Evolutionary conservation across 2,888 invertebrate species (phyloP), one percentile per base, ranked within the genome.

Genomic region (Noctua fimbriata): DNA sequence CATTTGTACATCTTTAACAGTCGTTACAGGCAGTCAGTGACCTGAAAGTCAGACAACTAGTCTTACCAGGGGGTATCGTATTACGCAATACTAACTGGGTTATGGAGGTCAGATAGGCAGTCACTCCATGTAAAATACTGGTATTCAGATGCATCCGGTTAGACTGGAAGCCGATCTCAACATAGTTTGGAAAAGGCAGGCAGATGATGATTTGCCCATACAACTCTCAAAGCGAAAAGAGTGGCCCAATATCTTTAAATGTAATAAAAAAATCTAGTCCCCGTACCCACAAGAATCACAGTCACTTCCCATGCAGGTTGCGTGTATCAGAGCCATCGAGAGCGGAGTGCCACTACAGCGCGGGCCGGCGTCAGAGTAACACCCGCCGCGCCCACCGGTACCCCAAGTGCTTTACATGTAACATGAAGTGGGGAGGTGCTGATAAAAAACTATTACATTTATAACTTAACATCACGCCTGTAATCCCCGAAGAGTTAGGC

Each of bases 251-350:
- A 52, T 55, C 2, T 21, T 24, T 3, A 24, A n/a, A 58, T 5
- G 4, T 2, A 58, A 77, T 28, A 55, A 69, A 69, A 82, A 65
- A 58, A 21, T 7, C 5, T 16, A 41, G 63, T 87, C 82, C 79
- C 76, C 41, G 52, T 49, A 44, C 28, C 72, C 36, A 0, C 58
- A 28, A 60, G 73, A 86, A 79, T 79, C 76, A 80, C 58, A 47
- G 89, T 84, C 82, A 70, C 87, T 55, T 36, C 1, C 5, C 28
- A 66, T 80, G 71, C 77, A 82, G 77, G 82, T 89, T 83, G 89
- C 89, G 89, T 89, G 89, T 74, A 77, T 81, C 80, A 83, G 82
- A 63, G 66, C 85, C 88, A 89, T 89, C 72, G 80, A 81, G 78
- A 87, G 69, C 83, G 78, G 69, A 89, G 89, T 77, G 87, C 32